Evolutionary conservation across 2,888 invertebrate genomes (phyloP).

Genomic region (Catocala sponsa): DNA sequence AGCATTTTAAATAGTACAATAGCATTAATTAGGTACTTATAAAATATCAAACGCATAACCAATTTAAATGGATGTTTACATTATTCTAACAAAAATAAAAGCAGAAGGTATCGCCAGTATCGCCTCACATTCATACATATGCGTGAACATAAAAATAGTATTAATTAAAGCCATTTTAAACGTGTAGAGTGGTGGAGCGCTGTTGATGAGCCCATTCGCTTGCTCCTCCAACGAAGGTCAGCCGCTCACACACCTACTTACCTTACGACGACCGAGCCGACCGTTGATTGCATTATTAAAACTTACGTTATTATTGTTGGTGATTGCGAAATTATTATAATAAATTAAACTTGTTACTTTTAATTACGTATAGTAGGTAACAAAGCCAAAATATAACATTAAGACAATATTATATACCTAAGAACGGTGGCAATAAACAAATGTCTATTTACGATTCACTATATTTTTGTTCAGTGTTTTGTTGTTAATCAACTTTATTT

Average conservation of each 20-base stretch:
- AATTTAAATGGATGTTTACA: conserved; percentile 44
- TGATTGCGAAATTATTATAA: conserved; percentile 45
- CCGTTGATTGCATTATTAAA: conserved; percentile 42
- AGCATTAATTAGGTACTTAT: conserved; percentile 50
- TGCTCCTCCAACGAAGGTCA: conserved; percentile 74
- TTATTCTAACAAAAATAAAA: conserved; percentile 46
- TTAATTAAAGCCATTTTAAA: conserved; percentile 66
- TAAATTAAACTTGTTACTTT: conserved; percentile 20
- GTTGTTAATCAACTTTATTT: conserved; percentile 41
- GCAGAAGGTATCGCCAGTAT: conserved; percentile 33
- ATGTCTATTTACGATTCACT: conserved; percentile 1
- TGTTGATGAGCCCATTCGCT: conserved; percentile 79
- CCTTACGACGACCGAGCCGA: conserved; percentile 54
- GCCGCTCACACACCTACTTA: conserved; percentile 70
- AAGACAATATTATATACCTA: conserved; percentile 16
- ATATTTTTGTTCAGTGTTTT: conserved; percentile 23
- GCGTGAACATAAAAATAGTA: conserved; percentile 60
- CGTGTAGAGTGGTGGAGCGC: conserved; percentile 64
- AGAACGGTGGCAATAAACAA: conserved; percentile 15
- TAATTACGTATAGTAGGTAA: conserved; percentile 13
- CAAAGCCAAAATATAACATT: conserved; percentile 7
- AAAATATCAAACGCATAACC: conserved; percentile 37
- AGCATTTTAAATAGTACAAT: too few relatives aligned
- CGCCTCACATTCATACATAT: conserved; percentile 34
- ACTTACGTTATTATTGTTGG: conserved; percentile 36